Percentiles rank a stretch among this genome's conserved stretches.
Evolutionary conservation across 2,888 invertebrate species (phyloP).

Genomic region (Cheilosia vulpina): DNA sequence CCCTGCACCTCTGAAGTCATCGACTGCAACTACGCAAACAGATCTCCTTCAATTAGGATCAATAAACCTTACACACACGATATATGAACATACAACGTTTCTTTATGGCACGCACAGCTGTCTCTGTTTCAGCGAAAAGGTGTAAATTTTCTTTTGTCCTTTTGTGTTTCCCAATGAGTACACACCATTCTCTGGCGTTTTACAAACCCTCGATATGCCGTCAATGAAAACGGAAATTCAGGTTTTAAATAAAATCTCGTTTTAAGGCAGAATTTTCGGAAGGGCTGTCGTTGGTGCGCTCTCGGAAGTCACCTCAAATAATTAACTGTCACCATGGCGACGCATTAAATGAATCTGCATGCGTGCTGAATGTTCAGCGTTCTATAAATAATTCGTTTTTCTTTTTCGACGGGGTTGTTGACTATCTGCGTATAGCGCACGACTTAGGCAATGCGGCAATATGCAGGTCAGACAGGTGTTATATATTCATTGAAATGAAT

Average conservation of each 20-base stretch:
- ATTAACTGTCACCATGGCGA: slow-evolving; percentile 28
- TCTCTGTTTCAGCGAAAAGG: slow-evolving; percentile 1
- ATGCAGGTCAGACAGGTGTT: slow-evolving; percentile 57
- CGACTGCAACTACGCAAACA: not conserved
- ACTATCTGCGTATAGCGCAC: slow-evolving; percentile 6
- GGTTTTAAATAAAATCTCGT: slow-evolving; percentile 30
- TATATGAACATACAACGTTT: not conserved
- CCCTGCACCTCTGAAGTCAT: not conserved
- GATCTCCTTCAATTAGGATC: slow-evolving; percentile 4
- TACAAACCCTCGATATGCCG: slow-evolving; percentile 13
- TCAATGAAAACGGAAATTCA: slow-evolving; percentile 18
- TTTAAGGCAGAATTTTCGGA: slow-evolving; percentile 1
- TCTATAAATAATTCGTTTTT: slow-evolving; percentile 32
- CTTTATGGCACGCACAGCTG: slow-evolving; percentile 6
- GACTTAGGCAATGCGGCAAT: not conserved
- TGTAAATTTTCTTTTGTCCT: not conserved
- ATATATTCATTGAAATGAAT: slow-evolving; percentile 34
- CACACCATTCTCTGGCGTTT: not conserved
- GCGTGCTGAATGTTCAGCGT: slow-evolving; percentile 13
- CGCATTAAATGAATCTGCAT: slow-evolving; percentile 5
- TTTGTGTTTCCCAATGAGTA: not conserved
- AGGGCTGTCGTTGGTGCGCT: slow-evolving; percentile 4
- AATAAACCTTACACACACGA: slow-evolving; percentile 13
- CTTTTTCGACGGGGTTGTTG: not conserved
- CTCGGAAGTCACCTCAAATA: slow-evolving; percentile 15